These are phyloP conservation scores for Pegoplata infirma DNA, from an alignment of 2,888 invertebrate genomes.

Conservation along the genomic window DNA sequence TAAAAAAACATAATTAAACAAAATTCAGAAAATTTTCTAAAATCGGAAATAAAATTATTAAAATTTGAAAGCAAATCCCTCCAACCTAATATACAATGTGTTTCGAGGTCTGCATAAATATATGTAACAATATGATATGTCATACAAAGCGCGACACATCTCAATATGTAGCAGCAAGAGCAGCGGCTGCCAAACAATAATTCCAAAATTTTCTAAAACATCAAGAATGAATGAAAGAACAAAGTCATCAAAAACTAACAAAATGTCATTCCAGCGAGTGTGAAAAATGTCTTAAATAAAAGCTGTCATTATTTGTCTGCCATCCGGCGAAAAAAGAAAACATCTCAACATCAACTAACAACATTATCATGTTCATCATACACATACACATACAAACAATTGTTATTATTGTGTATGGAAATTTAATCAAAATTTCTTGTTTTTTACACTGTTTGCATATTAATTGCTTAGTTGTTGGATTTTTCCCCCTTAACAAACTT, in stretches of 20 bases:
- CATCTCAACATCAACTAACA: slow-evolving; percentile 10
- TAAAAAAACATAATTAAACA: too few relatives aligned
- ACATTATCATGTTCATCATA: too few relatives aligned
- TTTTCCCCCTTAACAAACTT: too few relatives aligned
- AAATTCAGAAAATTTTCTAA: too few relatives aligned
- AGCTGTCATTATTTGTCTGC: neutral
- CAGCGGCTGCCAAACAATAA: too few relatives aligned
- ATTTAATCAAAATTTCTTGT: slow-evolving; percentile 21
- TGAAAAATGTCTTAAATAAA: slow-evolving; percentile 25
- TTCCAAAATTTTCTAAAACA: slow-evolving; percentile 1
- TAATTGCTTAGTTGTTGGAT: slow-evolving; percentile 35
- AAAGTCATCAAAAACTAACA: slow-evolving; percentile 12
- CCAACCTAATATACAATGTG: neutral
- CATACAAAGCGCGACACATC: neutral
- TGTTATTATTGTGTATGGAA: slow-evolving; percentile 11
- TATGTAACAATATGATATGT: slow-evolving; percentile 12
- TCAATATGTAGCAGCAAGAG: neutral
- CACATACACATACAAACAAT: slow-evolving; percentile 22
- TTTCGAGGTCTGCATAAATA: neutral
- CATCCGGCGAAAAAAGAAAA: neutral
- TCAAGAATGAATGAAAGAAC: neutral
- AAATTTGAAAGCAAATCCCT: too few relatives aligned
- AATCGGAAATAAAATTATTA: too few relatives aligned
- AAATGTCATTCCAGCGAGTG: slow-evolving; percentile 14
- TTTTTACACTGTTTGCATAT: slow-evolving; percentile 39